Conservation (phyloP, 2,113 vertebrate genomes). For the Macrotis lagotis region DNA sequence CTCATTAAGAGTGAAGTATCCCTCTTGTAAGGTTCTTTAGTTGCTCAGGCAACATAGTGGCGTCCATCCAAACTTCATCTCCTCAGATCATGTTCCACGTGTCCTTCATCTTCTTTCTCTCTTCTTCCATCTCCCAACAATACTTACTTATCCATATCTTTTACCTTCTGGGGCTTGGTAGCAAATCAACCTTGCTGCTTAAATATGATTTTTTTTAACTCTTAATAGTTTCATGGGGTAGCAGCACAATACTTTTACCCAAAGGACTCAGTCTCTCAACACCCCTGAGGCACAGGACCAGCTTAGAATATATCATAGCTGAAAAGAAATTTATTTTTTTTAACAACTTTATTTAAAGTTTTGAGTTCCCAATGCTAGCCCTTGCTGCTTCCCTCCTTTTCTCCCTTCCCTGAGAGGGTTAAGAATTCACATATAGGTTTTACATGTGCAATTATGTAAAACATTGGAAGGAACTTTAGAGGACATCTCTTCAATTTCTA, state of each 20-base stretch:
- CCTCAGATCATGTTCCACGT: background rate
- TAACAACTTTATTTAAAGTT: too few relatives aligned
- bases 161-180: background rate
- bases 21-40: background rate
- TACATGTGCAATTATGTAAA: too few relatives aligned
- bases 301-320: background rate
- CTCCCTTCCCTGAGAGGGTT: too few relatives aligned
- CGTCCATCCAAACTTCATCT: too few relatives aligned
- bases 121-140: background rate
- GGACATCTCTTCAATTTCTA: background rate
- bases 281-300: background rate
- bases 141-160: background rate
- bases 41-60: too few relatives aligned
- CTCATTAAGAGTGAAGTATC: background rate
- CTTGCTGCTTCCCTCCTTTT: too few relatives aligned
- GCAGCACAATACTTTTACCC: background rate
- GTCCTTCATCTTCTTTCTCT: too few relatives aligned
- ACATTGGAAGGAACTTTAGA: background rate
- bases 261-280: background rate
- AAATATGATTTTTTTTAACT: background rate
- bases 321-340: background rate
- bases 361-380: too few relatives aligned
- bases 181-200: background rate
- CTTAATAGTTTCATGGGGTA: background rate
- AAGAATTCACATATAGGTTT: too few relatives aligned